Conservation (phyloP, 2,888 invertebrate species). For the Dolichopus griseipennis region DNA sequence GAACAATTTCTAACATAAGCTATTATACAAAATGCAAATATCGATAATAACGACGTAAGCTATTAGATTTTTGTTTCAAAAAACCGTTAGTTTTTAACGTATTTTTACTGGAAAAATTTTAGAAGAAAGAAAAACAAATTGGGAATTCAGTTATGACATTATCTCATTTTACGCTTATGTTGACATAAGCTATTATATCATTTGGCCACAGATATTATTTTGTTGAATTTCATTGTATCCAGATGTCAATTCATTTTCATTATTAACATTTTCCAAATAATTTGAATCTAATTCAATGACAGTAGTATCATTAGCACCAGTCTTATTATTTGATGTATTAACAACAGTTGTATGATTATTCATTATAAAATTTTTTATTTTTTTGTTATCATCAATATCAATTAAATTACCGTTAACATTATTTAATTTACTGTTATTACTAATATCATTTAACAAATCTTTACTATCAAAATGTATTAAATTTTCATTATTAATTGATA, state of each 20-base stretch:
- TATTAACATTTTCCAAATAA: not conserved
- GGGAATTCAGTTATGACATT: too few relatives aligned
- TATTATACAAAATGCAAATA: too few relatives aligned
- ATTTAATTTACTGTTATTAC: not conserved
- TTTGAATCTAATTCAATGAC: not conserved
- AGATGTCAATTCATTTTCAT: not conserved
- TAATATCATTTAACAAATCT: not conserved
- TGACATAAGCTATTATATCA: too few relatives aligned
- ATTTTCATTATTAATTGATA: not conserved
- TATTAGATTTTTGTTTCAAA: too few relatives aligned
- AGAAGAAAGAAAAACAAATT: too few relatives aligned
- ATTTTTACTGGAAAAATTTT: too few relatives aligned
- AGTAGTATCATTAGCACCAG: not conserved
- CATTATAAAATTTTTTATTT: not conserved
- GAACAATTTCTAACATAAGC: too few relatives aligned
- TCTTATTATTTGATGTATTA: not conserved
- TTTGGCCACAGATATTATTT: not conserved
- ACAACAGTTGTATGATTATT: not conserved
- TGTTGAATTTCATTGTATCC: not conserved
- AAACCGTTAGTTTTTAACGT: too few relatives aligned
- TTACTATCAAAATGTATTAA: not conserved
- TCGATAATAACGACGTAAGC: too few relatives aligned
- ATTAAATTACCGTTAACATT: not conserved
- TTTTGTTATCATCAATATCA: not conserved
- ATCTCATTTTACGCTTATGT: too few relatives aligned